Evolutionary conservation across 2,113 vertebrate genomes (phyloP).

Genomic region (Sisor rabdophorus): DNA sequence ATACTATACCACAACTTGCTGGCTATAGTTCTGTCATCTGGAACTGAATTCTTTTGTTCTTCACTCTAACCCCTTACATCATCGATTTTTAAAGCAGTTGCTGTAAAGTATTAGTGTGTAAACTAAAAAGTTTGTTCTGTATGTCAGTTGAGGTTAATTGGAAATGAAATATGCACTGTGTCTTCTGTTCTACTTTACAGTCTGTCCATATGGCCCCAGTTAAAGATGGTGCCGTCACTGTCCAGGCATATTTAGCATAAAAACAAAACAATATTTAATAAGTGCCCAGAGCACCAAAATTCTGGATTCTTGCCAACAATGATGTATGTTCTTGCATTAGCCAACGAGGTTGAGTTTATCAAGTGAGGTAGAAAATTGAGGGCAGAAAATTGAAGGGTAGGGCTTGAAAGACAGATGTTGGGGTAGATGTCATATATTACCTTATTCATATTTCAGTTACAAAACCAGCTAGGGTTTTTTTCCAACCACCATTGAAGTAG

Average conservation of each 20-base stretch:
- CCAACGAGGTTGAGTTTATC: constrained; percentile 47
- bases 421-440: neutral
- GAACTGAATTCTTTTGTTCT: neutral
- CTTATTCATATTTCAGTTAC: neutral
- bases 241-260: constrained; percentile 53
- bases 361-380: constrained; percentile 17
- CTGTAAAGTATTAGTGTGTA: constrained; percentile 19
- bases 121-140: neutral
- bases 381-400: constrained; percentile 39
- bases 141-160: constrained; percentile 43
- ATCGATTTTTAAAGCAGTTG: constrained; percentile 1
- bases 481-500: neutral
- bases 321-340: constrained; percentile 46
- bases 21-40: neutral
- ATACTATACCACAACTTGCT: neutral
- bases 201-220: constrained; percentile 57
- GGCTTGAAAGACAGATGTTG: constrained; percentile 30
- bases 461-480: constrained; percentile 1
- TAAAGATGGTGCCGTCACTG: constrained; percentile 51
- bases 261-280: constrained; percentile 21
- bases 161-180: constrained; percentile 29
- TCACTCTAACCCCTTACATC: neutral
- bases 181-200: constrained; percentile 38
- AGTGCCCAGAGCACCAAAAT: constrained; percentile 25
- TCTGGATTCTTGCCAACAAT: constrained; percentile 31